phyloP scores from a whole-genome alignment of 1,140 invertebrate genomes.

The Coptotermes formosanus region DNA sequence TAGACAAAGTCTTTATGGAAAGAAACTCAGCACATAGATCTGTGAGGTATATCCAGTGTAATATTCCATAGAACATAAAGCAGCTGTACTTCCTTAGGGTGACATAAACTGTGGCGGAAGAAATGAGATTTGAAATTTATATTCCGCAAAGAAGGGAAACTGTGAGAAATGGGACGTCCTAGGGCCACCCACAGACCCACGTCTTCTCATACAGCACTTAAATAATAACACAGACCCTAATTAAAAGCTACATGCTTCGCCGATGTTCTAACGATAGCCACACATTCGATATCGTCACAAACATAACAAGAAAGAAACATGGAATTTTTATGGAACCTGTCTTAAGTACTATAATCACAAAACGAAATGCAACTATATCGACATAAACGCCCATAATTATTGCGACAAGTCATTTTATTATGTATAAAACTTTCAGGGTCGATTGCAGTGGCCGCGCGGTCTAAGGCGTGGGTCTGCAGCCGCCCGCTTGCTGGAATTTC shows the following conservation, averaged over 20 bases:
- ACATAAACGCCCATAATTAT: too few relatives aligned
- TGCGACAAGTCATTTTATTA: too few relatives aligned
- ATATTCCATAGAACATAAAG: background rate
- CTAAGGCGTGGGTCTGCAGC: too few relatives aligned
- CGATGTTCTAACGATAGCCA: background rate
- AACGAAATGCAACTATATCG: background rate
- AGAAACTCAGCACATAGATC: background rate
- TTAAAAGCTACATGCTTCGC: background rate
- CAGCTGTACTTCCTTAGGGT: background rate
- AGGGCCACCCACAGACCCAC: background rate
- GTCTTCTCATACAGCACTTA: background rate
- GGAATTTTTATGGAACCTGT: background rate
- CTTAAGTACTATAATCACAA: background rate
- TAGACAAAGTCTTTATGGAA: background rate
- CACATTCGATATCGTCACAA: background rate
- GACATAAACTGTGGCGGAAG: background rate
- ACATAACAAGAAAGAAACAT: background rate
- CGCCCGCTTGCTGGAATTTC: too few relatives aligned
- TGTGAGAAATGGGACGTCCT: background rate
- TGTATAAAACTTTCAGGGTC: too few relatives aligned
- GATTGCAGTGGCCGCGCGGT: too few relatives aligned
- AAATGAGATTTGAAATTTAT: slow-evolving; percentile 1
- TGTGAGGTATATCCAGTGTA: background rate
- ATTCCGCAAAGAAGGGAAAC: background rate
- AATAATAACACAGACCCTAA: background rate